These are phyloP conservation scores for Melanerpes formicivorus DNA, from an alignment of 2,113 vertebrate genomes.

Conservation along the genomic window DNA sequence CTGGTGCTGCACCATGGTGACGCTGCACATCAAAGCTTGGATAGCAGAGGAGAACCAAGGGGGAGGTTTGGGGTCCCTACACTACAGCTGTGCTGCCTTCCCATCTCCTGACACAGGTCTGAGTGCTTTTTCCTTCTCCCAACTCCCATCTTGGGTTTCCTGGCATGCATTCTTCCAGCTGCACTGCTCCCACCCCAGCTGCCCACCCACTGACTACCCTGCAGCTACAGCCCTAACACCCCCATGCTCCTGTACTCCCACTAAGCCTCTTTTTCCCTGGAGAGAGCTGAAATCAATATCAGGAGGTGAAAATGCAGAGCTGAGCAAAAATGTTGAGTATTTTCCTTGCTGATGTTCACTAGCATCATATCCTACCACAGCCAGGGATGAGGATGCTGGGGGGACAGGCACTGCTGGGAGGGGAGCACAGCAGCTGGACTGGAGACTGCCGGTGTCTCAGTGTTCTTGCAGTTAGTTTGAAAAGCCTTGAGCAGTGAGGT, in stretches of 20 bases:
- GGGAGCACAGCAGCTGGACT: accelerated
- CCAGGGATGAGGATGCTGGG: not conserved
- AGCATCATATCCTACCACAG: not conserved
- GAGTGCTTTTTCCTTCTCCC: not conserved
- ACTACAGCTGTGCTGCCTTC: not conserved
- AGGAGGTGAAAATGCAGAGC: not conserved
- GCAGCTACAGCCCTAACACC: not conserved
- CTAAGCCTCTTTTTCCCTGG: not conserved
- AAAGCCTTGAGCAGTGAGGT: not conserved
- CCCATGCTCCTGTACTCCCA: not conserved
- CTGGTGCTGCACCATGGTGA: accelerated
- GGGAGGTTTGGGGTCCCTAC: not conserved
- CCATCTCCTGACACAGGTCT: not conserved
- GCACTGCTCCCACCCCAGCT: not conserved
- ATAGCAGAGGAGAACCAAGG: not conserved
- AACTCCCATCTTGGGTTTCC: not conserved
- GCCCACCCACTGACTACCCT: not conserved
- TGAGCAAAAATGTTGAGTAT: not conserved
- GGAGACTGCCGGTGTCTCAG: accelerated
- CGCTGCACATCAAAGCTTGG: not conserved
- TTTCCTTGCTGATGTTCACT: not conserved
- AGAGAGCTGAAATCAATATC: not conserved
- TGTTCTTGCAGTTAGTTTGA: not conserved
- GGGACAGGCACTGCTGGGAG: accelerated
- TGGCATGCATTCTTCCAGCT: not conserved